phyloP scores from a whole-genome alignment of 2,113 vertebrate species.

The Albula glossodonta region DNA sequence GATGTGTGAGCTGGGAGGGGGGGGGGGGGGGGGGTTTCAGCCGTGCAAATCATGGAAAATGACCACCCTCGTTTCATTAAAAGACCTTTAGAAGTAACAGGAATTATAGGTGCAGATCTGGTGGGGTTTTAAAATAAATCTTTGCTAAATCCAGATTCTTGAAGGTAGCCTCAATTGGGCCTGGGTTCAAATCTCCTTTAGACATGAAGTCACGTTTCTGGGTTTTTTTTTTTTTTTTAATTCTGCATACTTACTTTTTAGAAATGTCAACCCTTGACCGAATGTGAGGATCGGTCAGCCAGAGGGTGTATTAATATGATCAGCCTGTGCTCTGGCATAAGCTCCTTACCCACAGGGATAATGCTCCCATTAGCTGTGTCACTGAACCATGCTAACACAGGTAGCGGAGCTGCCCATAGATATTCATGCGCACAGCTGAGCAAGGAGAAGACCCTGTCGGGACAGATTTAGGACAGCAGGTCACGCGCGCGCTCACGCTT shows the following conservation, averaged over 20 bases:
- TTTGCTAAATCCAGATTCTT: not conserved
- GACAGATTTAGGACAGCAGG: slow-evolving; percentile 32
- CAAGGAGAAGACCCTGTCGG: slow-evolving; percentile 40
- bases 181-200: not conserved
- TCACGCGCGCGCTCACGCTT: not conserved
- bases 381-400: slow-evolving; percentile 56
- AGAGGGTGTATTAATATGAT: slow-evolving; percentile 48
- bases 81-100: not conserved
- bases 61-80: not conserved
- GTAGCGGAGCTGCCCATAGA: slow-evolving; percentile 43
- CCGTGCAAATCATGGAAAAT: not conserved
- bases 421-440: slow-evolving; percentile 30
- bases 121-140: not conserved
- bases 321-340: slow-evolving; percentile 43
- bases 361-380: slow-evolving; percentile 60
- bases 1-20: not conserved
- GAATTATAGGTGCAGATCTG: not conserved
- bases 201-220: not conserved
- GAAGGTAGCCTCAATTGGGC: not conserved
- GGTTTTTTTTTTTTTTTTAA: not conserved
- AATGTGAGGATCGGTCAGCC: not conserved
- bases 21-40: too few relatives aligned
- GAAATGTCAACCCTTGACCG: slow-evolving; percentile 13
- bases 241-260: not conserved
- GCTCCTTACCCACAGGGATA: slow-evolving; percentile 42